A percentile compares a stretch with the other conserved stretches of the same genome.
These are phyloP conservation scores for roundworm (Caenorhabditis elegans) DNA, from an alignment of 1,140 invertebrate species.

Conservation along the genomic window WBcel235 BX284603.4:7652501-7653000, in stretches of 20 bases:
- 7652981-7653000: conserved; percentile 44
- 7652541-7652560: background rate
- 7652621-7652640: background rate
- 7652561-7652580: background rate
- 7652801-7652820: conserved; percentile 10
- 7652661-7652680: background rate
- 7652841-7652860: background rate
- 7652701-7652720: background rate
- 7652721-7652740: background rate
- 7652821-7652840: conserved; percentile 20
- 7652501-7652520: background rate
- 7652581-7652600: background rate
- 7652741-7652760: conserved; percentile 40
- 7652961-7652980: background rate
- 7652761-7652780: conserved; percentile 38
- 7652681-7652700: background rate
- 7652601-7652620: background rate
- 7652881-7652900: too few species aligned
- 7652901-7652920: too few species aligned
- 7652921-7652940: too few species aligned
- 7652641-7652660: conserved; percentile 6
- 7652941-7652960: background rate
- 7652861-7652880: too few species aligned
- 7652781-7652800: conserved; percentile 36
- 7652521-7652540: conserved; percentile 8